Evolutionary conservation across 2,797 vertebrate genomes (phyloP).

Genomic region (Sebastes hubbsi): DNA sequence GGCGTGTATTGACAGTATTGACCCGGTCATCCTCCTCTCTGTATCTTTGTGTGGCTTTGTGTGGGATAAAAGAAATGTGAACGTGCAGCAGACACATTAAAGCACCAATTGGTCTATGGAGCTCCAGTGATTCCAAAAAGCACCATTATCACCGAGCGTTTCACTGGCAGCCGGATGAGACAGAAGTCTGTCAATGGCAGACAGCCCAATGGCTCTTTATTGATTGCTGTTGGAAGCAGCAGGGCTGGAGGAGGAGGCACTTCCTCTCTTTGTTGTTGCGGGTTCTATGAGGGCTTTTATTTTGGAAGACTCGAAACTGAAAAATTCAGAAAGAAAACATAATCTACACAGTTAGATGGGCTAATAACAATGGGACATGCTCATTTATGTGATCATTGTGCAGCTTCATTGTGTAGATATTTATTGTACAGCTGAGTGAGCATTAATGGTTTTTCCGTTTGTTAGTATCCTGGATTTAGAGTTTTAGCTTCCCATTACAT

Average conservation of each 20-base stretch:
- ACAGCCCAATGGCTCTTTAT: slow-evolving; percentile 68
- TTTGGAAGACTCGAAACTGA: not conserved
- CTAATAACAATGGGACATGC: not conserved
- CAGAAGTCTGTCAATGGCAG: slow-evolving; percentile 59
- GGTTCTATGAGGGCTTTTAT: not conserved
- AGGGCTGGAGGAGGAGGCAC: not conserved
- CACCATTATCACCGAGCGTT: slow-evolving; percentile 35
- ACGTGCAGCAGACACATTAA: slow-evolving; percentile 1
- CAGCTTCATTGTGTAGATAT: not conserved
- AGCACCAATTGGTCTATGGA: slow-evolving; percentile 8
- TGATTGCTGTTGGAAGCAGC: slow-evolving; percentile 52
- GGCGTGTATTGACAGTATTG: not conserved
- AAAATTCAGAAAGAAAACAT: not conserved
- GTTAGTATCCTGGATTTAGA: not conserved
- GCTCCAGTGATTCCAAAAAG: slow-evolving; percentile 10
- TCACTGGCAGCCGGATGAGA: slow-evolving; percentile 41
- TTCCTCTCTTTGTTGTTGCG: slow-evolving; percentile 43
- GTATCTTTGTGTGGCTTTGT: not conserved
- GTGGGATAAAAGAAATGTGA: not conserved
- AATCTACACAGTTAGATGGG: not conserved
- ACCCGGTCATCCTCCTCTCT: slow-evolving; percentile 26
- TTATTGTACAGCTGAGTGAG: not conserved
- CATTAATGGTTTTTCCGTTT: not conserved
- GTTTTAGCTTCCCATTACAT: not conserved
- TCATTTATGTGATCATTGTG: not conserved